These are phyloP conservation scores for Carlito syrichta DNA, from an alignment of 2,113 vertebrate species.

Conservation along the genomic window DNA sequence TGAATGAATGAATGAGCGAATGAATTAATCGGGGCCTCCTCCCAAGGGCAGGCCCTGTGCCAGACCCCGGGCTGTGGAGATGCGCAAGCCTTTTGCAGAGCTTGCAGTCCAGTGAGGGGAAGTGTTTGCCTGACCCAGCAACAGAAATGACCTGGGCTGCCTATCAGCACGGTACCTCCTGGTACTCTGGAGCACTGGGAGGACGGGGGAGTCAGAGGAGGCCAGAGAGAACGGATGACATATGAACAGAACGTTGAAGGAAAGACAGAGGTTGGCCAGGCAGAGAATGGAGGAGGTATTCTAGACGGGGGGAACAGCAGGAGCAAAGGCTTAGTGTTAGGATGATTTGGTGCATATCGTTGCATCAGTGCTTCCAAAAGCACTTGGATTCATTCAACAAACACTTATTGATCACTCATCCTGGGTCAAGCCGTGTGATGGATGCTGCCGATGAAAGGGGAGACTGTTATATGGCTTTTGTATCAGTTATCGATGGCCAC, in stretches of 20 bases:
- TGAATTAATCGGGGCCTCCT: background rate
- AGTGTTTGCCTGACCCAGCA: background rate
- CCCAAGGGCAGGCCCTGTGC: background rate
- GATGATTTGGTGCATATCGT: background rate
- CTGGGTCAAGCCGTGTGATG: fast-evolving
- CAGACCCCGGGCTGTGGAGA: background rate
- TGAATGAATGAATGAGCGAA: background rate
- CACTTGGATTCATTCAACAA: background rate
- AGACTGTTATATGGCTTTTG: background rate
- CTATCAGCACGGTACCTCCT: fast-evolving
- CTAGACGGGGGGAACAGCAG: background rate
- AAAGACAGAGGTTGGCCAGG: background rate
- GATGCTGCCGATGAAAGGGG: background rate
- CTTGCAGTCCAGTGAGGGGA: background rate
- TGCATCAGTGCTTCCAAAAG: background rate
- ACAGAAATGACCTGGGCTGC: background rate
- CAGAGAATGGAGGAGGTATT: background rate
- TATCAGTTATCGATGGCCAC: background rate
- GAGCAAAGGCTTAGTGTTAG: background rate
- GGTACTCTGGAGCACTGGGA: background rate
- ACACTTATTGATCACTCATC: background rate
- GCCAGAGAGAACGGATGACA: background rate
- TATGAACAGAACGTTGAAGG: background rate
- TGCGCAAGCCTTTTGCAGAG: too few relatives aligned
- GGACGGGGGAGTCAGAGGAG: background rate